Conservation (phyloP, 1,140 invertebrate genomes). For the Periplaneta americana region DNA sequence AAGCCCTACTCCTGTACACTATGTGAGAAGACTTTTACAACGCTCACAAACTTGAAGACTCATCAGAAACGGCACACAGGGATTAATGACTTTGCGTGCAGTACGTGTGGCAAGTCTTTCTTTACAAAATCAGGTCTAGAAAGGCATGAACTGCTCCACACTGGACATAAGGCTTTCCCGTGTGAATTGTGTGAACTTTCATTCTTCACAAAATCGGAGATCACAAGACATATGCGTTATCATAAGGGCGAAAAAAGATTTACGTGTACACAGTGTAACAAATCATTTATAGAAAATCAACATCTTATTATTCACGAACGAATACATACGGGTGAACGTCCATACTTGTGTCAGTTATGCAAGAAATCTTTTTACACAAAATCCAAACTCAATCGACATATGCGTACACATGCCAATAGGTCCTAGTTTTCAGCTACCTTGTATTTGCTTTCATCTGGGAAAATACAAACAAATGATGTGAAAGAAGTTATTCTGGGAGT, state of each 20-base stretch:
- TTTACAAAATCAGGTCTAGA: not conserved
- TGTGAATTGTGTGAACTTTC: not conserved
- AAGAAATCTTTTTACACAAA: not conserved
- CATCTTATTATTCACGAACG: conserved; percentile 7
- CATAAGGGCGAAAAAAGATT: conserved; percentile 2
- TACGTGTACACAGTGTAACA: not conserved
- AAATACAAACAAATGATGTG: too few species aligned
- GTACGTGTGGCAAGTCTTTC: not conserved
- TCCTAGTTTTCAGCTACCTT: too few species aligned
- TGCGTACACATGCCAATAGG: not conserved
- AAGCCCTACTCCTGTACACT: conserved; percentile 68
- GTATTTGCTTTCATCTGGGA: too few species aligned
- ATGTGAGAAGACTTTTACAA: conserved; percentile 65
- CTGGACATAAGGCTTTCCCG: not conserved
- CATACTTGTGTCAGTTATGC: conserved; percentile 4
- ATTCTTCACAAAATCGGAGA: not conserved
- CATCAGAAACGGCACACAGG: conserved; percentile 4
- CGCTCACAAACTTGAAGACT: not conserved
- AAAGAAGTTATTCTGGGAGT: too few species aligned
- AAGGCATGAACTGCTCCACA: not conserved
- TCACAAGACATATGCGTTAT: conserved; percentile 6
- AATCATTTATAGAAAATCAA: conserved; percentile 1
- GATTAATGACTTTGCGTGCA: not conserved
- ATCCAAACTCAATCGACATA: not conserved
- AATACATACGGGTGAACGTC: conserved; percentile 5